Percentiles rank a stretch among this genome's conserved stretches.
phyloP scores from a whole-genome alignment of 2,797 vertebrate species.

The Galago senegalensis region DNA sequence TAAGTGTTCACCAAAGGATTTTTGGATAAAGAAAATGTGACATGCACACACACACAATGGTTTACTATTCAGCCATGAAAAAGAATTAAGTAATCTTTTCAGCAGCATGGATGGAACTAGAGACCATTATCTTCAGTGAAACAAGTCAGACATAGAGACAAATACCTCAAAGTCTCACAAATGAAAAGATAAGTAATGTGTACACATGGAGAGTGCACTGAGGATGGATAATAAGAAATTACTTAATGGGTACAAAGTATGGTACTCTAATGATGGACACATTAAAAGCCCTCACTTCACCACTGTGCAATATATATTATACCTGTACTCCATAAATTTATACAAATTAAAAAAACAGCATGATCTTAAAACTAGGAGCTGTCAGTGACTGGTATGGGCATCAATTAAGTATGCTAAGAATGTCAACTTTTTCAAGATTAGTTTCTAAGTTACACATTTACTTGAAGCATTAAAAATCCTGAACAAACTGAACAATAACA shows the following conservation, averaged over 20 bases:
- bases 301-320: background rate
- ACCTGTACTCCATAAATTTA: background rate
- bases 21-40: background rate
- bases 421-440: conserved; percentile 9
- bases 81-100: background rate
- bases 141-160: background rate
- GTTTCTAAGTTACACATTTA: background rate
- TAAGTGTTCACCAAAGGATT: background rate
- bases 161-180: background rate
- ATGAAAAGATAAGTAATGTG: background rate
- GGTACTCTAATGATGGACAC: background rate
- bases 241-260: background rate
- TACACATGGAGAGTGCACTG: background rate
- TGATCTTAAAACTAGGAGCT: background rate
- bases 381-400: background rate
- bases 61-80: background rate
- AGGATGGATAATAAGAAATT: background rate
- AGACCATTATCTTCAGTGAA: background rate
- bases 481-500: conserved; percentile 22
- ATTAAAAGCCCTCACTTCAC: background rate
- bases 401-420: background rate
- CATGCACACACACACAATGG: background rate
- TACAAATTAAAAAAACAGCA: background rate
- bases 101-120: background rate
- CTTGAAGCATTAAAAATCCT: background rate